phyloP scores from a whole-genome alignment of 2,888 invertebrate genomes.

The Spicauda simplicius region DNA sequence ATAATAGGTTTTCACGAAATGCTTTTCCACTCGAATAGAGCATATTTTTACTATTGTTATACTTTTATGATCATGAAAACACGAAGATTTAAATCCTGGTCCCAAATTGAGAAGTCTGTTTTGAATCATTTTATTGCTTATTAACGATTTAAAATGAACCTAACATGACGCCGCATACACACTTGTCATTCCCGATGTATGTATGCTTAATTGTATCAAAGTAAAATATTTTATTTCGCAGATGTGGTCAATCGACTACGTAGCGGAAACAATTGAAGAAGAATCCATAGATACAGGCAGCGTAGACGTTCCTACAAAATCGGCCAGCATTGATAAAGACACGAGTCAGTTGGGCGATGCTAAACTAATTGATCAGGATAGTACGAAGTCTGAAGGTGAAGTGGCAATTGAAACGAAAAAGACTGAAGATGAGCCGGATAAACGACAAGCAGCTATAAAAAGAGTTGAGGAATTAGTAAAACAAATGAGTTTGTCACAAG shows the following conservation, averaged over 20 bases:
- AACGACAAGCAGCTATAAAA: conserved; percentile 81
- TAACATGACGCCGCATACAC: no score
- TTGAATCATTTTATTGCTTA: no score
- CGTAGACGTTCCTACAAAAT: conserved; percentile 59
- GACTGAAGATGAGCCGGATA: conserved; percentile 62
- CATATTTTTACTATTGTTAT: no score
- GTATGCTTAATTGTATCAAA: background rate
- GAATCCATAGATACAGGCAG: conserved; percentile 72
- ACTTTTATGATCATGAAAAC: no score
- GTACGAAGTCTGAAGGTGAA: conserved; percentile 52
- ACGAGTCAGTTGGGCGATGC: conserved; percentile 47
- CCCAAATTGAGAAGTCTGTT: no score
- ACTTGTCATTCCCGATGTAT: no score
- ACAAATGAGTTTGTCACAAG: conserved; percentile 91
- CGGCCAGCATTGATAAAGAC: conserved; percentile 60
- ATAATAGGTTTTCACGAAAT: no score
- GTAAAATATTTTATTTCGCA: conserved; percentile 56
- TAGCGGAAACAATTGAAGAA: conserved; percentile 79
- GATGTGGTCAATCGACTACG: conserved; percentile 99
- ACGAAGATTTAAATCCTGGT: no score
- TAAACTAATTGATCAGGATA: conserved; percentile 57
- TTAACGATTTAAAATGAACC: no score
- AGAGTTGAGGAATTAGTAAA: conserved; percentile 89
- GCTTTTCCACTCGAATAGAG: no score
- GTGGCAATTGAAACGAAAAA: conserved; percentile 53